A percentile compares a stretch with the other conserved stretches of the same genome.
These are phyloP conservation scores for Lucinisca nassula DNA, from an alignment of 2,888 invertebrate genomes.

Conservation along the genomic window DNA sequence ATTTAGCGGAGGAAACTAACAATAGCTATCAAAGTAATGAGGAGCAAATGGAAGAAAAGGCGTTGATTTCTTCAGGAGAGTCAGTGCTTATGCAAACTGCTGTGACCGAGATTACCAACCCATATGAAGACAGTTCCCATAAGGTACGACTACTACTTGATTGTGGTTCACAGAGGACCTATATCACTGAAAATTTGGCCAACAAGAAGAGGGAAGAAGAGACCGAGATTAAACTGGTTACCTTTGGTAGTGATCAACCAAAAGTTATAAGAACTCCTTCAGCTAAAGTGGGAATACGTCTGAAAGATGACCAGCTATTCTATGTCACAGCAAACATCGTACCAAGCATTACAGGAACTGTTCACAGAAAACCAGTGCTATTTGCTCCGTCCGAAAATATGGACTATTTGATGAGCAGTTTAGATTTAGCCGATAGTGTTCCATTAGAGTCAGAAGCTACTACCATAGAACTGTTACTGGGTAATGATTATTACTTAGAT, in stretches of 20 bases:
- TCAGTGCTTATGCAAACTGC: constrained; percentile 34
- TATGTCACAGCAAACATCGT: constrained; percentile 28
- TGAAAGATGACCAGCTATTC: constrained; percentile 22
- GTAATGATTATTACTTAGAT: constrained; percentile 27
- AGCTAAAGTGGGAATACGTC: background rate
- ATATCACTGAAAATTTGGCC: constrained; percentile 19
- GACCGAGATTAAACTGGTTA: constrained; percentile 21
- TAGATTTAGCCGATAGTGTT: constrained; percentile 28
- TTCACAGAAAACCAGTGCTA: constrained; percentile 36
- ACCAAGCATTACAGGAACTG: constrained; percentile 24
- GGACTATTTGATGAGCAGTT: background rate
- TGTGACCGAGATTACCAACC: background rate
- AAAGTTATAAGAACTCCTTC: constrained; percentile 3
- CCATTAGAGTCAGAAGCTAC: background rate
- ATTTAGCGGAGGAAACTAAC: background rate
- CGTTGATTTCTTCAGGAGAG: constrained; percentile 6
- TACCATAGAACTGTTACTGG: constrained; percentile 19
- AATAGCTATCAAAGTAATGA: background rate
- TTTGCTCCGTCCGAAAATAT: background rate
- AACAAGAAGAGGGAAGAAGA: background rate
- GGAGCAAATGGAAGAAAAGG: background rate
- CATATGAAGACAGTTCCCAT: background rate
- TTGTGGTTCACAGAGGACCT: constrained; percentile 12
- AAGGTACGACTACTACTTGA: constrained; percentile 14
- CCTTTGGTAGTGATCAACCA: constrained; percentile 33